Evolutionary conservation across 2,113 vertebrate genomes (phyloP).

Genomic region (Vulpes vulpes): DNA sequence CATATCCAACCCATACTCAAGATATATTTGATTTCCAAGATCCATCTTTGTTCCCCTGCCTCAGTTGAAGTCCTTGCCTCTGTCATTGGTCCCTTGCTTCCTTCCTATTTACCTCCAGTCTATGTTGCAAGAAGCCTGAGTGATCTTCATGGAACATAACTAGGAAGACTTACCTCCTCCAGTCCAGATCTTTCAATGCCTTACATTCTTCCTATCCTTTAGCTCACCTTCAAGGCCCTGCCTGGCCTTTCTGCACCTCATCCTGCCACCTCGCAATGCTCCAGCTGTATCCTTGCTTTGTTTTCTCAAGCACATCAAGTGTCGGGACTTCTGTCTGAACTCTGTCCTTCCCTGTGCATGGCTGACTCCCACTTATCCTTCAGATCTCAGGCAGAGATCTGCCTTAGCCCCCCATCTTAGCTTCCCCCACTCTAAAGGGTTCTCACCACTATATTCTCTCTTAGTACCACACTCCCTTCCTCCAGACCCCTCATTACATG

Average conservation of each 20-base stretch:
- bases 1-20: background rate
- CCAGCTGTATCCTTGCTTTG: background rate
- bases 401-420: background rate
- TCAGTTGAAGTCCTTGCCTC: background rate
- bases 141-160: background rate
- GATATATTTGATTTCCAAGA: background rate
- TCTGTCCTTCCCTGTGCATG: too few relatives aligned
- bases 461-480: background rate
- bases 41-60: background rate
- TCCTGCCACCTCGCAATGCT: background rate
- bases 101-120: background rate
- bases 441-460: background rate
- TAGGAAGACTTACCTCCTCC: background rate
- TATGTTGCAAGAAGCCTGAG: background rate
- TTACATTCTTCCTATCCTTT: background rate
- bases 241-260: accelerated
- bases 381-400: background rate
- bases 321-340: background rate
- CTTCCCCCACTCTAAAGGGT: background rate
- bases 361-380: background rate
- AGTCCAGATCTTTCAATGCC: background rate
- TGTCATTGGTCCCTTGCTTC: background rate
- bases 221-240: background rate
- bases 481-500: background rate
- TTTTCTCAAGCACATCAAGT: background rate